Conservation (phyloP, 2,888 invertebrate species). For the Microplitis deprimator region DNA sequence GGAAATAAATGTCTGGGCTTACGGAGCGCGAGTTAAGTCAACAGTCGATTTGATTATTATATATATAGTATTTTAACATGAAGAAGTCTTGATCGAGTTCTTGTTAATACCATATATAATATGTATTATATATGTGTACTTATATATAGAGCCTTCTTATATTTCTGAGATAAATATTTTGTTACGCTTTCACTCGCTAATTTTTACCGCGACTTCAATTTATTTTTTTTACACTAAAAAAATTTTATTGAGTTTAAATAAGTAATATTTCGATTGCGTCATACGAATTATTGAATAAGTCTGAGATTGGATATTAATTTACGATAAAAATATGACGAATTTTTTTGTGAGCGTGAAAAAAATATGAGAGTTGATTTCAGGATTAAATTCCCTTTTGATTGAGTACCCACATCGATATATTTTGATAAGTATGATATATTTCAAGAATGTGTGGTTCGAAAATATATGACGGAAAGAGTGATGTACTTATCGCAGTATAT, state of each 20-base stretch:
- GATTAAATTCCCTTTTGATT: no score
- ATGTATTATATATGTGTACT: conserved; percentile 26
- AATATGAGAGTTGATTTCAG: no score
- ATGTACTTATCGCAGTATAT: no score
- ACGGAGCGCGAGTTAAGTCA: neutral
- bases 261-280: no score
- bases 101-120: conserved; percentile 15
- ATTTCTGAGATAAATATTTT: conserved; percentile 38
- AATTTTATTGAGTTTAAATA: neutral
- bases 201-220: conserved; percentile 32
- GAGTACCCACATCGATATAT: no score
- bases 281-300: no score
- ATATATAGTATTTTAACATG: conserved; percentile 34
- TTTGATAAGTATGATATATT: no score
- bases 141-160: neutral
- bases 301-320: no score
- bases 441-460: no score
- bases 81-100: conserved; percentile 42
- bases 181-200: conserved; percentile 53
- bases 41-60: conserved; percentile 7
- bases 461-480: no score
- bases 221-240: conserved; percentile 11
- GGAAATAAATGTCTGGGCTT: neutral
- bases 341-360: no score
- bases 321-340: no score